Evolutionary conservation across 1,140 invertebrate genomes (phyloP).

Genomic region (Sweltsa coloradensis): DNA sequence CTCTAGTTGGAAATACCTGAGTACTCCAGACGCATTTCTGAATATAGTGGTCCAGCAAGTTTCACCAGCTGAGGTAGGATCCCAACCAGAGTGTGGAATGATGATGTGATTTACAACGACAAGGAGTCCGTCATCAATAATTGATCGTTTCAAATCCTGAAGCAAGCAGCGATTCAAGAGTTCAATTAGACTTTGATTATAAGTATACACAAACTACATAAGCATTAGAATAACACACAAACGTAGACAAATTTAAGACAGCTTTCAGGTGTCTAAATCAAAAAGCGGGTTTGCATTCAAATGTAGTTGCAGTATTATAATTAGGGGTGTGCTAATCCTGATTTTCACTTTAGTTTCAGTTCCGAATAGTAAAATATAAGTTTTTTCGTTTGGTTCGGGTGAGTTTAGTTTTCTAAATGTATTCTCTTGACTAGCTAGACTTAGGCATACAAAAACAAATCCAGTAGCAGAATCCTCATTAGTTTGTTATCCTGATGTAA

Average conservation of each 20-base stretch:
- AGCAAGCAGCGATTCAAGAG: constrained; percentile 17
- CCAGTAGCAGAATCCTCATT: too few species aligned
- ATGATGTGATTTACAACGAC: constrained; percentile 88
- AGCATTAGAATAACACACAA: not conserved
- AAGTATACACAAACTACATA: not conserved
- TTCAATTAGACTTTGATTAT: not conserved
- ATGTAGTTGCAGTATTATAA: too few species aligned
- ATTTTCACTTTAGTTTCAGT: too few species aligned
- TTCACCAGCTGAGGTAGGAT: constrained; percentile 63
- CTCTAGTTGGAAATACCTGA: too few species aligned
- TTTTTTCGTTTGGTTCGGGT: too few species aligned
- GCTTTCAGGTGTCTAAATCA: not conserved
- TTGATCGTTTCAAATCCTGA: constrained; percentile 82
- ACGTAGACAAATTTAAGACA: not conserved
- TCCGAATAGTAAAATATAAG: too few species aligned
- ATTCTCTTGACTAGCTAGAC: too few species aligned
- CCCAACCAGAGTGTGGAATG: constrained; percentile 92
- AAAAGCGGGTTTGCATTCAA: not conserved
- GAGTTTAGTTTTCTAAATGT: too few species aligned
- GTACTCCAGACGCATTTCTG: constrained; percentile 88
- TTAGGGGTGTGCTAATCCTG: too few species aligned
- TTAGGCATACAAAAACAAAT: too few species aligned
- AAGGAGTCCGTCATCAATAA: constrained; percentile 86
- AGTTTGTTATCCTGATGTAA: too few species aligned
- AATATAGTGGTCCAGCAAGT: constrained; percentile 95